Evolutionary conservation across 2,888 invertebrate genomes (phyloP).

Genomic region (Nemoura dubitans): DNA sequence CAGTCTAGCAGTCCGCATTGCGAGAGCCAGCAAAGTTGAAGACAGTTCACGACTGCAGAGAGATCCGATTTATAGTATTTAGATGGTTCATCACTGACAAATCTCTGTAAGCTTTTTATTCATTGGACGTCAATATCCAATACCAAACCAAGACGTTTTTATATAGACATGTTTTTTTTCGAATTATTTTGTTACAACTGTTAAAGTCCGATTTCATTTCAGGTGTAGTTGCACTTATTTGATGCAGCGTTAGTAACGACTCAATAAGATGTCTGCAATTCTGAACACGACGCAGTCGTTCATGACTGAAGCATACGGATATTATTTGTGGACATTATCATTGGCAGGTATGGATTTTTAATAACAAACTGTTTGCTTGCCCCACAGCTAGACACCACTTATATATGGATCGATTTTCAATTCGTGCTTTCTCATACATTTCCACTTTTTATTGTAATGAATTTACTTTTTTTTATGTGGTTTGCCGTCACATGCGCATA

Average conservation of each 20-base stretch:
- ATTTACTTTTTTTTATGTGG: too few species aligned
- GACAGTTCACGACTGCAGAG: neutral
- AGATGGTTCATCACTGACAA: neutral
- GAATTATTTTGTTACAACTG: neutral
- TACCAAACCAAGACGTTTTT: neutral
- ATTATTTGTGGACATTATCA: slow-evolving; percentile 80
- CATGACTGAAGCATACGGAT: slow-evolving; percentile 66
- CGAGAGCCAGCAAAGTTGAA: neutral
- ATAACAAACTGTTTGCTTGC: too few species aligned
- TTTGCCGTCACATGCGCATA: too few species aligned
- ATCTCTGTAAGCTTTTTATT: neutral
- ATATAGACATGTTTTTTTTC: neutral
- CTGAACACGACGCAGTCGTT: slow-evolving; percentile 59
- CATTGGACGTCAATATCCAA: neutral
- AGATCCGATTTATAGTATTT: neutral
- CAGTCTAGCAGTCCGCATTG: neutral
- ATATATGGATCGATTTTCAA: too few species aligned
- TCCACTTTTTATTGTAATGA: too few species aligned
- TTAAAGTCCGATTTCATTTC: neutral
- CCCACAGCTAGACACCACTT: too few species aligned
- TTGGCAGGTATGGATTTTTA: slow-evolving; percentile 70
- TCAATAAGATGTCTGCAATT: slow-evolving; percentile 51
- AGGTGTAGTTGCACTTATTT: neutral
- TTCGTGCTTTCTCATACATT: too few species aligned
- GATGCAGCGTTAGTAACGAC: neutral